A percentile compares a stretch with the other conserved stretches of the same genome.
Conservation (phyloP, 2,888 invertebrate genomes). For the Timema podura region DNA sequence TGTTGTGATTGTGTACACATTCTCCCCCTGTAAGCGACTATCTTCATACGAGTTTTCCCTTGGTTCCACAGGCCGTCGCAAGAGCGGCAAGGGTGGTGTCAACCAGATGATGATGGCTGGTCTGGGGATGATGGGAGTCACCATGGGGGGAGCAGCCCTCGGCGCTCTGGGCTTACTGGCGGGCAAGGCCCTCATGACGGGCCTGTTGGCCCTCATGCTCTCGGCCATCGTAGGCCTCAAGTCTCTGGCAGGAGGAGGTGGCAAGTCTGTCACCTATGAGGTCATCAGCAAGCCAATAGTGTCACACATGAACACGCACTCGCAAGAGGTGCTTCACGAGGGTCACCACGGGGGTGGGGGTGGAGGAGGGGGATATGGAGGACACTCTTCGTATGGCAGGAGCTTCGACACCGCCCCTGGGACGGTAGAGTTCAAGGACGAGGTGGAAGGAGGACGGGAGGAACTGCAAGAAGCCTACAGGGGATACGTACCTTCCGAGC, state of each 20-base stretch:
- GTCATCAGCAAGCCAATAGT: slow-evolving; percentile 79
- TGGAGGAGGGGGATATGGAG: slow-evolving; percentile 50
- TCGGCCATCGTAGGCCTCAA: slow-evolving; percentile 75
- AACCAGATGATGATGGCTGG: slow-evolving; percentile 48
- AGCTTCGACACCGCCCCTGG: slow-evolving; percentile 25
- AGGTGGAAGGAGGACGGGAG: slow-evolving; percentile 8
- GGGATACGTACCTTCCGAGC: no score
- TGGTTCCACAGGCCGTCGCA: slow-evolving; percentile 21
- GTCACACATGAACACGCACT: slow-evolving; percentile 63
- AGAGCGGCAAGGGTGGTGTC: slow-evolving; percentile 39
- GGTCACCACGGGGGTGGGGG: slow-evolving; percentile 55
- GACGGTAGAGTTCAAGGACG: slow-evolving; percentile 1
- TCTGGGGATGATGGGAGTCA: slow-evolving; percentile 61
- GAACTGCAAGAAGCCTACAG: no score
- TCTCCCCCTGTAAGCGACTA: no score
- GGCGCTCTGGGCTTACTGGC: slow-evolving; percentile 74
- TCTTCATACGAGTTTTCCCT: no score
- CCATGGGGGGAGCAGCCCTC: slow-evolving; percentile 67
- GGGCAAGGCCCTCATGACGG: slow-evolving; percentile 80
- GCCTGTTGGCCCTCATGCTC: slow-evolving; percentile 71
- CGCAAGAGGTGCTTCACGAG: slow-evolving; percentile 60
- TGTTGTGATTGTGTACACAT: no score
- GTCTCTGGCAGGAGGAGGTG: slow-evolving; percentile 56
- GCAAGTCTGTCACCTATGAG: slow-evolving; percentile 63
- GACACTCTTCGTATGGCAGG: slow-evolving; percentile 38